A percentile compares a stretch with the other conserved stretches of the same genome.
Evolutionary conservation across 2,113 vertebrate genomes (phyloP).

Genomic region (Dendrocopos noguchii): DNA sequence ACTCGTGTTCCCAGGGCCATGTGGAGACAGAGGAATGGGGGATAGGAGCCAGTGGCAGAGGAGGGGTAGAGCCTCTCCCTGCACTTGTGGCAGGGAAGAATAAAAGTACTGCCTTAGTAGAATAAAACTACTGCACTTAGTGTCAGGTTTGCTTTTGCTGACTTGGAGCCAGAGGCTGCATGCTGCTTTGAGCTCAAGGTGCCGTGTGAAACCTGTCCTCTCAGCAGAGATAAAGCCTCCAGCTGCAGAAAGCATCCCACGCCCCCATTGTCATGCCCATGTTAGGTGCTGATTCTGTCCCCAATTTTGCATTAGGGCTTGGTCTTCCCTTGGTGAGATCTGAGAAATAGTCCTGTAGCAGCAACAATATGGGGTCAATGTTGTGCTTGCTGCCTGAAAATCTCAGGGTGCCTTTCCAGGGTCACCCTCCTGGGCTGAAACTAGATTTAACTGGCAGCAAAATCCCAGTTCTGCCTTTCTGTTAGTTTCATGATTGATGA

Average conservation of each 20-base stretch:
- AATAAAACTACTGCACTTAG: neutral
- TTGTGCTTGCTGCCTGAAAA: neutral
- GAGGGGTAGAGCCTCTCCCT: neutral
- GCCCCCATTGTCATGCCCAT: fast-evolving
- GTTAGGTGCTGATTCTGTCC: neutral
- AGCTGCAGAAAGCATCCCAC: neutral
- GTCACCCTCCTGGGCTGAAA: neutral
- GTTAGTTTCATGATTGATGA: neutral
- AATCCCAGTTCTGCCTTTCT: neutral
- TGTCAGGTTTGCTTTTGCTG: neutral
- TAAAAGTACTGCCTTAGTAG: neutral
- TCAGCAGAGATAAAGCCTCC: fast-evolving
- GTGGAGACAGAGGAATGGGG: fast-evolving
- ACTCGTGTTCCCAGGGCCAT: fast-evolving
- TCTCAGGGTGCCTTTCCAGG: neutral
- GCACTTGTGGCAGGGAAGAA: neutral
- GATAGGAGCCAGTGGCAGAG: neutral
- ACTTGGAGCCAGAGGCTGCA: neutral
- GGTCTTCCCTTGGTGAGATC: neutral
- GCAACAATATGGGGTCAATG: fast-evolving
- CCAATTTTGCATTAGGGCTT: neutral
- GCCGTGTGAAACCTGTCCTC: neutral
- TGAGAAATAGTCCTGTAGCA: neutral
- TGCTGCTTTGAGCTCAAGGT: neutral
- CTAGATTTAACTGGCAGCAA: neutral